Percentiles rank a stretch among this genome's conserved stretches.
Conservation (phyloP, 2,797 vertebrate species). For the Masticophis lateralis region DNA sequence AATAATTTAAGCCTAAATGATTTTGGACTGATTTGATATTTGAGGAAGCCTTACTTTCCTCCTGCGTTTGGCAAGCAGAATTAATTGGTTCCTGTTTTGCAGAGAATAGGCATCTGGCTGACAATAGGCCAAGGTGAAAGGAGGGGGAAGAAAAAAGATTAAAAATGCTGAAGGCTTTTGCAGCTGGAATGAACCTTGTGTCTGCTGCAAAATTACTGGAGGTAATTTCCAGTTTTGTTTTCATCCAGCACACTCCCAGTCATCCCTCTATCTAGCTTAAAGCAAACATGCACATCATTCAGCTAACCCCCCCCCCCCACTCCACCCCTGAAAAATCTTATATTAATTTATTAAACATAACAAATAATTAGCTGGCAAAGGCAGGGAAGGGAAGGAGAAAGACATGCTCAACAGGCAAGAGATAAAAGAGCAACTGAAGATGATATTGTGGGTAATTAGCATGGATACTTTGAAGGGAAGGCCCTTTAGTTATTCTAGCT, state of each 20-base stretch:
- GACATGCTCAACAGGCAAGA: neutral
- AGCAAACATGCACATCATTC: neutral
- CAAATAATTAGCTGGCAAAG: neutral
- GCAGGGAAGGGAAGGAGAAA: neutral
- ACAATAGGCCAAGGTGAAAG: conserved; percentile 18
- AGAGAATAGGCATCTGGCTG: conserved; percentile 49
- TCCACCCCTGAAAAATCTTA: neutral
- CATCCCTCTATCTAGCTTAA: neutral
- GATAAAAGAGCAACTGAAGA: neutral
- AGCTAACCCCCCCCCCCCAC: neutral
- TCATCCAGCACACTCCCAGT: neutral
- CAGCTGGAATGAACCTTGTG: neutral
- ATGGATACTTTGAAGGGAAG: neutral
- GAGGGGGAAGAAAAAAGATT: conserved; percentile 23
- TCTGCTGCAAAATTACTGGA: conserved; percentile 11
- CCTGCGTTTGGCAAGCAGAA: conserved; percentile 67
- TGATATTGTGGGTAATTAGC: neutral
- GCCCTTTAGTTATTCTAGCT: neutral
- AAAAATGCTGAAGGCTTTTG: neutral
- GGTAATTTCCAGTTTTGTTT: neutral
- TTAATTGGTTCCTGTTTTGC: conserved; percentile 68
- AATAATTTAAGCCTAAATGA: conserved; percentile 94
- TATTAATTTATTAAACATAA: neutral
- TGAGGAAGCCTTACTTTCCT: conserved; percentile 71
- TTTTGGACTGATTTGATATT: conserved; percentile 92